Percentiles rank a stretch among this genome's conserved stretches.
These are phyloP conservation scores for Drosophila pseudotakahashii DNA, from an alignment of 2,888 invertebrate species.

Conservation along the genomic window DNA sequence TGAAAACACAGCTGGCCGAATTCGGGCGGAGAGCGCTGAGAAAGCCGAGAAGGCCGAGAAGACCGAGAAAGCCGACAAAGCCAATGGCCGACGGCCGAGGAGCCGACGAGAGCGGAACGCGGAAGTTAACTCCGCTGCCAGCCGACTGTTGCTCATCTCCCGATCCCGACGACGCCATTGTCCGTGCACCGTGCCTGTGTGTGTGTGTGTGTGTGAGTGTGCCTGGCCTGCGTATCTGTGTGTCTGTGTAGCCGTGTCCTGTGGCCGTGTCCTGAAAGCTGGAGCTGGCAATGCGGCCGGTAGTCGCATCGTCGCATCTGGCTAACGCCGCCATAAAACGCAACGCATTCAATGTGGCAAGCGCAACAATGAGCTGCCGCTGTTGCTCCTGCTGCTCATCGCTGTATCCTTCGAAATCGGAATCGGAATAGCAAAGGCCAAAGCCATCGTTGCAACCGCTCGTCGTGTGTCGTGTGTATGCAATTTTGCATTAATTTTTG, in stretches of 20 bases:
- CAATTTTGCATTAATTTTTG: slow-evolving; percentile 77
- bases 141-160: slow-evolving; percentile 77
- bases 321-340: slow-evolving; percentile 78
- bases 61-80: background rate
- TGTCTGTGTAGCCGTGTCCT: slow-evolving; percentile 15
- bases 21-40: slow-evolving; percentile 52
- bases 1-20: slow-evolving; percentile 45
- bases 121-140: slow-evolving; percentile 55
- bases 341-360: slow-evolving; percentile 81
- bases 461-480: slow-evolving; percentile 71
- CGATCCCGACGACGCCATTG: slow-evolving; percentile 51
- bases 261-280: slow-evolving; percentile 52
- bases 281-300: slow-evolving; percentile 74
- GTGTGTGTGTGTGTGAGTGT: too few relatives aligned
- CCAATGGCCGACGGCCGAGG: background rate
- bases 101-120: slow-evolving; percentile 54
- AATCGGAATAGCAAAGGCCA: slow-evolving; percentile 2
- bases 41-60: background rate
- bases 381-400: slow-evolving; percentile 22
- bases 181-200: slow-evolving; percentile 28
- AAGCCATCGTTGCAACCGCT: slow-evolving; percentile 28
- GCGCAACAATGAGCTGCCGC: slow-evolving; percentile 77
- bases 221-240: too few relatives aligned
- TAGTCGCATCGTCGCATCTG: slow-evolving; percentile 79
- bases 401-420: slow-evolving; percentile 10